Percentiles rank a stretch among this genome's conserved stretches.
Evolutionary conservation across 2,113 vertebrate genomes (phyloP).

Genomic region (Macroglossus sobrinus): DNA sequence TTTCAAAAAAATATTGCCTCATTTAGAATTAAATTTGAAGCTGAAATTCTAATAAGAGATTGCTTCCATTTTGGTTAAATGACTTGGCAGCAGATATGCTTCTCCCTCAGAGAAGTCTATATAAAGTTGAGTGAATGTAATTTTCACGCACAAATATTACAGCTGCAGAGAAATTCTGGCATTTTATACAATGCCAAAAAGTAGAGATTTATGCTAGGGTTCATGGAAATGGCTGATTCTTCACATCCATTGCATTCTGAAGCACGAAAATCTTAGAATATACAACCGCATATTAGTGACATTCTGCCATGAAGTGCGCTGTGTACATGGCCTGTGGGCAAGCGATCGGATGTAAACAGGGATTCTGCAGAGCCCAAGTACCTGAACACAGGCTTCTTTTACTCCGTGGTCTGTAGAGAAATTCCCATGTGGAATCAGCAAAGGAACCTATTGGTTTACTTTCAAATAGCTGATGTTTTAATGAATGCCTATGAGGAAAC

Average conservation of each 20-base stretch:
- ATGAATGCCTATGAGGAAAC: slow-evolving; percentile 79
- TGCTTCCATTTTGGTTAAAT: slow-evolving; percentile 36
- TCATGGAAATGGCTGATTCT: not conserved
- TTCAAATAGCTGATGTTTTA: slow-evolving; percentile 78
- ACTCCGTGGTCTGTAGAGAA: slow-evolving; percentile 58
- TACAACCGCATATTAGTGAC: not conserved
- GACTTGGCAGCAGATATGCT: not conserved
- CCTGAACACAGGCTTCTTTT: not conserved
- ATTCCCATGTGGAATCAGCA: slow-evolving; percentile 63
- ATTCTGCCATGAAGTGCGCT: not conserved
- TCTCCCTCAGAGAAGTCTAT: not conserved
- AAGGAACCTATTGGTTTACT: slow-evolving; percentile 63
- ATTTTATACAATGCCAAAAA: not conserved
- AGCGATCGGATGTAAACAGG: not conserved
- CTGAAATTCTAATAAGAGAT: slow-evolving; percentile 43
- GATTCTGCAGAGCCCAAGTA: not conserved
- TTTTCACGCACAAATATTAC: not conserved
- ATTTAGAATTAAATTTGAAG: not conserved
- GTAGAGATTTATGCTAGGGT: not conserved
- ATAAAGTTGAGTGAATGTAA: slow-evolving; percentile 39
- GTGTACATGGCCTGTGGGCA: not conserved
- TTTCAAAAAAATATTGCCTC: not conserved
- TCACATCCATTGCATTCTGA: not conserved
- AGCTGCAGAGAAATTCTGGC: slow-evolving; percentile 26
- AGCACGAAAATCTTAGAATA: not conserved